Percentiles rank a stretch among this genome's conserved stretches.
Conservation (phyloP, 2,888 invertebrate species). For the Euproctis similis region DNA sequence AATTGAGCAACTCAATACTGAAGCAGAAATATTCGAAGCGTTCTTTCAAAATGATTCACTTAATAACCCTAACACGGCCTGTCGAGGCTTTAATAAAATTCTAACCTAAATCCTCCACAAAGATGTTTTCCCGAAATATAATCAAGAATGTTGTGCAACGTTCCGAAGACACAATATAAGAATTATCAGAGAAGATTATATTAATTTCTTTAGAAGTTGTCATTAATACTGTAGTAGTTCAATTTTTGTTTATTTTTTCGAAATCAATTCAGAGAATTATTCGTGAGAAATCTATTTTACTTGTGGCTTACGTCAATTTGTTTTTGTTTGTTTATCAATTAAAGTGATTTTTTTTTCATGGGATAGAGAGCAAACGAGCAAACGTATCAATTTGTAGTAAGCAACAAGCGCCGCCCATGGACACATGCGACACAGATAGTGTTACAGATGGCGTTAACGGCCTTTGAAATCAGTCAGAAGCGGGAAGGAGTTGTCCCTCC, state of each 20-base stretch:
- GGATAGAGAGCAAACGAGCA: too few relatives aligned
- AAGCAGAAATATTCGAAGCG: slow-evolving; percentile 26
- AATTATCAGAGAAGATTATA: slow-evolving; percentile 32
- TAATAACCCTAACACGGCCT: slow-evolving; percentile 30
- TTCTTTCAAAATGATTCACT: slow-evolving; percentile 30
- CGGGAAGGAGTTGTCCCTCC: too few relatives aligned
- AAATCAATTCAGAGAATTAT: slow-evolving; percentile 2
- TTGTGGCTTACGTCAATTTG: too few relatives aligned
- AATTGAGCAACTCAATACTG: slow-evolving; percentile 23
- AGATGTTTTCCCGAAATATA: slow-evolving; percentile 36
- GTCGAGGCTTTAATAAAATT: slow-evolving; percentile 31
- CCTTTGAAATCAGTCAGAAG: too few relatives aligned
- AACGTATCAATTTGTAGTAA: too few relatives aligned
- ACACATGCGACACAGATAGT: too few relatives aligned
- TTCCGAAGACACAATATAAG: slow-evolving; percentile 29
- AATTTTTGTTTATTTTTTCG: slow-evolving; percentile 8
- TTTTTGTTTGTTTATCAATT: too few relatives aligned
- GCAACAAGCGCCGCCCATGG: too few relatives aligned
- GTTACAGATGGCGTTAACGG: too few relatives aligned
- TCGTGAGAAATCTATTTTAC: too few relatives aligned
- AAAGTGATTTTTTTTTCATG: too few relatives aligned
- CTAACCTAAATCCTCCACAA: slow-evolving; percentile 25
- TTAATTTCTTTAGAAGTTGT: slow-evolving; percentile 29
- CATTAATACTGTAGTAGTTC: slow-evolving; percentile 23
- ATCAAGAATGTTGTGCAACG: slow-evolving; percentile 32